These are phyloP conservation scores for Temnothorax curvispinosus DNA, from an alignment of 1,140 invertebrate genomes.

Conservation along the genomic window DNA sequence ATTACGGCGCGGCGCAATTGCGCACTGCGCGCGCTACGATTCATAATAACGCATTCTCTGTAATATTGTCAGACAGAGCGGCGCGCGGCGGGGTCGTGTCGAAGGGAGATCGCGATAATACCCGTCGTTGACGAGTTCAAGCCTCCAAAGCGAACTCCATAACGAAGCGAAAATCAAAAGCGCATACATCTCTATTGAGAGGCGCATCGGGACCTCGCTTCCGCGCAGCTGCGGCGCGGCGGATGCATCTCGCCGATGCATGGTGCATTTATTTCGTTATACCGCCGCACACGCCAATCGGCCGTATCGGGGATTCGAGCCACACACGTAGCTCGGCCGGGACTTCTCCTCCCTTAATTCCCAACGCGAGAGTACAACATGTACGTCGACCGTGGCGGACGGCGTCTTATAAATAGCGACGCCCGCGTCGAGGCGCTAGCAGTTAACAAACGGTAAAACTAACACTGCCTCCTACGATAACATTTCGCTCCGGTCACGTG, in stretches of 20 bases:
- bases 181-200: slow-evolving; percentile 34
- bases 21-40: not conserved
- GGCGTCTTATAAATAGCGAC: slow-evolving; percentile 81
- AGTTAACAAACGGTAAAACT: slow-evolving; percentile 84
- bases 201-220: slow-evolving; percentile 17
- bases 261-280: slow-evolving; percentile 63
- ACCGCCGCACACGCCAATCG: slow-evolving; percentile 70
- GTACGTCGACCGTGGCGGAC: slow-evolving; percentile 50
- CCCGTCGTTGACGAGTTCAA: slow-evolving; percentile 1
- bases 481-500: slow-evolving; percentile 83
- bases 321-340: slow-evolving; percentile 77
- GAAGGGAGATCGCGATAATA: slow-evolving; percentile 14
- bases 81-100: not conserved
- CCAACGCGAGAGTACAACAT: slow-evolving; percentile 44
- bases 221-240: slow-evolving; percentile 56
- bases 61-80: not conserved
- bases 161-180: slow-evolving; percentile 45
- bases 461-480: slow-evolving; percentile 83
- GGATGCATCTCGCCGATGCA: slow-evolving; percentile 60
- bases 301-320: slow-evolving; percentile 63
- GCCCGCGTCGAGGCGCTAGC: slow-evolving; percentile 70
- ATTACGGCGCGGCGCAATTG: too few relatives aligned
- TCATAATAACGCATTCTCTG: slow-evolving; percentile 15
- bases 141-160: not conserved
- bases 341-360: slow-evolving; percentile 19